Evolutionary conservation across 2,113 vertebrate species (phyloP).

Genomic region (Phalacrocorax aristotelis): DNA sequence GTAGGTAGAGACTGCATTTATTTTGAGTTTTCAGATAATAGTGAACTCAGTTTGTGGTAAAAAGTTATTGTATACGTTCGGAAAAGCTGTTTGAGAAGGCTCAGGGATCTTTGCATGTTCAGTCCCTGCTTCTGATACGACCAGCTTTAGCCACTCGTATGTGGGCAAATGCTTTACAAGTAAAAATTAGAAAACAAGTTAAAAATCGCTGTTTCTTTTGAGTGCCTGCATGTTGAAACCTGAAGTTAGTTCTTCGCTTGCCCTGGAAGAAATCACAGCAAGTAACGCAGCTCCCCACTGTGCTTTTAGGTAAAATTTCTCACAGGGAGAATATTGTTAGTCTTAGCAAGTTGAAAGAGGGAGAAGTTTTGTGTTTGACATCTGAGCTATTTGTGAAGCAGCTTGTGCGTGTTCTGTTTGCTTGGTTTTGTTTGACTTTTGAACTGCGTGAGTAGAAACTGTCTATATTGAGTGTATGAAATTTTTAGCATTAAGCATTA

Average conservation of each 20-base stretch:
- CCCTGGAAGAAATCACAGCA: neutral
- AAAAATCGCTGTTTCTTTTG: neutral
- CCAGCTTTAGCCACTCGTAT: accelerated
- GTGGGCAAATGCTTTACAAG: neutral
- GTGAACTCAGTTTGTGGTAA: neutral
- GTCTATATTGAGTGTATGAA: neutral
- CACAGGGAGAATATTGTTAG: neutral
- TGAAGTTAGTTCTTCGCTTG: neutral
- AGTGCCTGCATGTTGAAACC: neutral
- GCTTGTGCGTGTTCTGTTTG: neutral
- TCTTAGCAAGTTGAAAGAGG: neutral
- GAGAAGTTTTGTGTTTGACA: neutral
- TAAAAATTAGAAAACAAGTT: neutral
- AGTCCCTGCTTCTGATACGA: neutral
- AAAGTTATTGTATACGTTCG: neutral
- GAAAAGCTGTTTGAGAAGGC: neutral
- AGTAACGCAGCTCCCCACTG: neutral
- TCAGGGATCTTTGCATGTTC: neutral
- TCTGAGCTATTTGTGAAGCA: neutral
- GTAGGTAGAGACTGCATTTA: neutral
- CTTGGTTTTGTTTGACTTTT: neutral
- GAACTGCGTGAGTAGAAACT: neutral
- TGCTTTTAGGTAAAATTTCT: neutral
- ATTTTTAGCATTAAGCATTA: constrained; percentile 1
- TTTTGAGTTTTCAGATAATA: neutral